These are phyloP conservation scores for Strongylocentrotus purpuratus DNA, from an alignment of 35 echinoderm and acorn worm genomes.

Conservation along the genomic window DNA sequence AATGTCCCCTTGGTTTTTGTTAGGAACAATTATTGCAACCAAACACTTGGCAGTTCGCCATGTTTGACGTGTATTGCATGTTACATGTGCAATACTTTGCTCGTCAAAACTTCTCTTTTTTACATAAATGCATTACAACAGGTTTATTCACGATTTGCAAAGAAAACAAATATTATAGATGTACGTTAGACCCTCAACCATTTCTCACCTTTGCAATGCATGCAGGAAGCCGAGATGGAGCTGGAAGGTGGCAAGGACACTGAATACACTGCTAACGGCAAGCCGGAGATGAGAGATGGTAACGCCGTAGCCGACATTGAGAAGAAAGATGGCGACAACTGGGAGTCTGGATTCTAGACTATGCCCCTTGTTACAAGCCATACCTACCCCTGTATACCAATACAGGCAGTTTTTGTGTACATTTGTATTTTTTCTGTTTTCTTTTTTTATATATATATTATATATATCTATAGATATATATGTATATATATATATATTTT, in stretches of 20 bases:
- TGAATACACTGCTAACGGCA: slow-evolving; percentile 26
- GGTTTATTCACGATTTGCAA: too few species aligned
- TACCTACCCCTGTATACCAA: background rate
- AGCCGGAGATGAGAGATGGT: slow-evolving; percentile 41
- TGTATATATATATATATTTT: background rate
- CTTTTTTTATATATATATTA: slow-evolving; percentile 18
- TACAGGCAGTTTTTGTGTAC: background rate
- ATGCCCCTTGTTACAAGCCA: background rate
- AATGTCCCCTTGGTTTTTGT: too few species aligned
- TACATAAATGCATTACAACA: too few species aligned
- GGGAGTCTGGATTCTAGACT: slow-evolving; percentile 52
- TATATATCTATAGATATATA: background rate
- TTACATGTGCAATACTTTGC: too few species aligned
- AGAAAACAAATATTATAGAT: background rate
- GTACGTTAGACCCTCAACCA: background rate
- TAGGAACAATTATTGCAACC: too few species aligned
- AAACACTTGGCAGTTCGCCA: too few species aligned
- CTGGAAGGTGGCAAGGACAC: slow-evolving; percentile 9
- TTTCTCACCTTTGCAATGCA: background rate
- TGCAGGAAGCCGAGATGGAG: slow-evolving; percentile 12
- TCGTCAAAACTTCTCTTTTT: too few species aligned
- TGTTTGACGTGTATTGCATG: too few species aligned
- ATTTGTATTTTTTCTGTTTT: background rate
- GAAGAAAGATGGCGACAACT: slow-evolving; percentile 43
- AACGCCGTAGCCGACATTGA: background rate